Conservation (phyloP, 2,797 vertebrate genomes). For the Sarcoramphus papa region DNA sequence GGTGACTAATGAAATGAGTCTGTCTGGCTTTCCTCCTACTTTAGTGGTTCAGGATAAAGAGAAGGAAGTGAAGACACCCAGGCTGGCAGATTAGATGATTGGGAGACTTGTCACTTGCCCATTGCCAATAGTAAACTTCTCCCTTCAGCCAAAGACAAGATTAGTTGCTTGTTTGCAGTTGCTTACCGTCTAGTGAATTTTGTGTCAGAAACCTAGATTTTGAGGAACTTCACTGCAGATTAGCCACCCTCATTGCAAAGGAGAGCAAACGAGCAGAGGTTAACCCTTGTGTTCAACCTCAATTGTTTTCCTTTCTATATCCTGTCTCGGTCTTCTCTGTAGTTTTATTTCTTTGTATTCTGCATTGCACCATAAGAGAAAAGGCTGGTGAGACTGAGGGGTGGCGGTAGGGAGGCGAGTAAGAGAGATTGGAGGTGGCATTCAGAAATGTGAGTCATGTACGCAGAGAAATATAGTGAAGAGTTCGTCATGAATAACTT, state of each 20-base stretch:
- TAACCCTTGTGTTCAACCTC: background rate
- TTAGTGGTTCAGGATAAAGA: background rate
- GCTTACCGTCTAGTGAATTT: background rate
- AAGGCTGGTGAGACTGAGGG: background rate
- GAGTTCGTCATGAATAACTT: background rate
- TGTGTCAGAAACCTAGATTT: background rate
- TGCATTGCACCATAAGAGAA: background rate
- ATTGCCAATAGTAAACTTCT: background rate
- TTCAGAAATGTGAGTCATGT: conserved; percentile 21
- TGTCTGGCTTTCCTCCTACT: background rate
- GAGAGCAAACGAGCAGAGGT: background rate
- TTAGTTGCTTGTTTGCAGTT: background rate
- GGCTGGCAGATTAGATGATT: background rate
- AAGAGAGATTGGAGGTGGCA: background rate
- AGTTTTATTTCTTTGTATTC: background rate
- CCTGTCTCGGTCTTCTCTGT: background rate
- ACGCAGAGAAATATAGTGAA: background rate
- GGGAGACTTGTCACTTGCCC: background rate
- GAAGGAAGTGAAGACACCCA: background rate
- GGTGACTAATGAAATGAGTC: background rate
- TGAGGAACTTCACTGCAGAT: background rate
- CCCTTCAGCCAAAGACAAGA: background rate
- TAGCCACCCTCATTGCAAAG: background rate
- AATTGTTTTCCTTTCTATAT: background rate
- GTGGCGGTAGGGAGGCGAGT: background rate